These are phyloP conservation scores for Greenwoodochromis staneri DNA, from an alignment of 2,113 vertebrate species.

Conservation along the genomic window DNA sequence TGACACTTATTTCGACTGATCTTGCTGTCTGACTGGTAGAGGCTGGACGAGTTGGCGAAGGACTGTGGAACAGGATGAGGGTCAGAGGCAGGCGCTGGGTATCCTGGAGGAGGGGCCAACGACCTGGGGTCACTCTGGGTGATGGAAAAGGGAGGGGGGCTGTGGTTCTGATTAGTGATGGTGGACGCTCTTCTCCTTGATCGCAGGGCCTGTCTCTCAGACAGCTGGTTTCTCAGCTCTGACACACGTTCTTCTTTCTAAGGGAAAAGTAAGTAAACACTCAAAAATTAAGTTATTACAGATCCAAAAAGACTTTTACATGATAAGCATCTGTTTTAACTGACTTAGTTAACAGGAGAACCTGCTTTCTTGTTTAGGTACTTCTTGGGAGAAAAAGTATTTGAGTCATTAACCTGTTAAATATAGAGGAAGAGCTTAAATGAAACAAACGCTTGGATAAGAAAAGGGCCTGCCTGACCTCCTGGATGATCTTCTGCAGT, in stretches of 20 bases:
- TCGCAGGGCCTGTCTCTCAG: conserved; percentile 80
- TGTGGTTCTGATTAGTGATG: conserved; percentile 62
- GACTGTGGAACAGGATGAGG: conserved; percentile 62
- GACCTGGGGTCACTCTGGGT: conserved; percentile 54
- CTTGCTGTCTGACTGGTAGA: conserved; percentile 78
- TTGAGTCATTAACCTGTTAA: background rate
- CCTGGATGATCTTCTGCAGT: conserved; percentile 92
- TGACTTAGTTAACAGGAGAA: background rate
- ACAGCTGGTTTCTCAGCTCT: conserved; percentile 82
- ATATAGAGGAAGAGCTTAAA: background rate
- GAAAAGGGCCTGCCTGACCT: conserved; percentile 63
- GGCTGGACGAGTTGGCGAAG: conserved; percentile 65
- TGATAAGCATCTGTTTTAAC: background rate
- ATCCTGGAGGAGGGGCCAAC: conserved; percentile 63
- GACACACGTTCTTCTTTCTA: conserved; percentile 88
- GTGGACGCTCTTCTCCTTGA: conserved; percentile 74
- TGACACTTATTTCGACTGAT: conserved; percentile 82
- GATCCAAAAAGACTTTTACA: background rate
- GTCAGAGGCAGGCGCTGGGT: conserved; percentile 61
- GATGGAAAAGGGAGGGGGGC: conserved; percentile 17
- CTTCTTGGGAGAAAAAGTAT: background rate
- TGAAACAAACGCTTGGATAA: background rate
- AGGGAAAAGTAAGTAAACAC: background rate
- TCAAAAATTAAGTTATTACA: background rate
- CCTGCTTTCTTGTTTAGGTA: background rate